These are phyloP conservation scores for Ciconia maguari DNA, from an alignment of 2,113 vertebrate genomes.

Conservation along the genomic window DNA sequence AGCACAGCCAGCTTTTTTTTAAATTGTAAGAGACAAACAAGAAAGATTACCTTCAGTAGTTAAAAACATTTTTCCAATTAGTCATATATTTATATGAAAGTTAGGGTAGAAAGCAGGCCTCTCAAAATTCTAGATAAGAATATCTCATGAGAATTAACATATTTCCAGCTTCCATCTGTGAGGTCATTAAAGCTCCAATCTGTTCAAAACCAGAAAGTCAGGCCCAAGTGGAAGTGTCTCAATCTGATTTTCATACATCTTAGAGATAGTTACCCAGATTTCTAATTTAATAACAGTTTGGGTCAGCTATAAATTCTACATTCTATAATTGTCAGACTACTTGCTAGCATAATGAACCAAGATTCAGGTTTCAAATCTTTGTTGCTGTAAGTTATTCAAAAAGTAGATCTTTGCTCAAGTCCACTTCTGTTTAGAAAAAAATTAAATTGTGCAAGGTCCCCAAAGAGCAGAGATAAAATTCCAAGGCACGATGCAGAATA, in stretches of 20 bases:
- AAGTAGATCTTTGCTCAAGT: neutral
- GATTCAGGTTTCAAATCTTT: neutral
- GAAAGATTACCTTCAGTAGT: neutral
- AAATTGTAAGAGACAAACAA: neutral
- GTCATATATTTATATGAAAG: neutral
- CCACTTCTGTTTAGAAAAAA: neutral
- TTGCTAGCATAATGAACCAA: neutral
- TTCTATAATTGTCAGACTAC: neutral
- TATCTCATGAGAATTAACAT: slow-evolving; percentile 22
- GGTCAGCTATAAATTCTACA: neutral
- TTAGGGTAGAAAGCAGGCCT: neutral
- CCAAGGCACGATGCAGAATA: neutral
- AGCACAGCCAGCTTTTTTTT: neutral
- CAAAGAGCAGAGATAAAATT: neutral
- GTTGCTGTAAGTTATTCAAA: fast-evolving
- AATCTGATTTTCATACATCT: neutral
- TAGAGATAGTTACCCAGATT: neutral
- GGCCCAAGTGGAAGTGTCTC: neutral
- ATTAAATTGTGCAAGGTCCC: neutral
- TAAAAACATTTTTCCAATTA: neutral
- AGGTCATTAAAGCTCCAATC: slow-evolving; percentile 44
- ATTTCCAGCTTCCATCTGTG: slow-evolving; percentile 50
- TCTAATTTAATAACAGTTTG: neutral
- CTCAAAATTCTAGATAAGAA: neutral
- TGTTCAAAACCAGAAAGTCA: slow-evolving; percentile 18